Base-by-base conservation (phyloP, 1,140 invertebrate genomes). In the Ephestia elutella region DNA sequence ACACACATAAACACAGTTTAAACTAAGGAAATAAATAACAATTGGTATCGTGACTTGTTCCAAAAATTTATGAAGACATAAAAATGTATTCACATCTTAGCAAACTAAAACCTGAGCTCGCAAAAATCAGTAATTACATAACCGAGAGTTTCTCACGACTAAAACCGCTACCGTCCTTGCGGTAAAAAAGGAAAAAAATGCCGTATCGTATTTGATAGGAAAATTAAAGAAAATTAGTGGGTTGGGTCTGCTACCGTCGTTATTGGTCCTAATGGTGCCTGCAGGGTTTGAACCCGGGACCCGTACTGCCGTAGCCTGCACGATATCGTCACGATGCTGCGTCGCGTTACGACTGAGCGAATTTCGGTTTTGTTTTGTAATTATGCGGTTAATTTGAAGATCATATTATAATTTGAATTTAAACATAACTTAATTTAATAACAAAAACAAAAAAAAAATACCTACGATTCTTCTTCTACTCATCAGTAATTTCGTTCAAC, bases 161-260 rank as follows among this genome's bases (percentile, higher is more conserved):
- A 70, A 74, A 76, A 75, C 73, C 70, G 71, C 69, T 73, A 67
- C 56, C 38, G 38, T 44, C 38, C 38, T 44, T 44, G 38, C 38
- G 38, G 50, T 53, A 0, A 15, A 25, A 25, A 53, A 67, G 70
- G 78, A 73, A 73, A 82, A 76, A 68, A 76, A 71, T 71, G 62
- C 53, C 62, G 74, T 79, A 71, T 75, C 70, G 75, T 65, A 78
- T 86, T 81, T 87, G 84, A 85, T 87, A 83, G 76, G 83, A 86
- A 86, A 86, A 86, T 86, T 85, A 85, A 79, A 78, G 80, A 85
- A 85, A 85, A 87, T 87, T 87, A 87, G 75, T 74, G 73, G 76
- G 70, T 65, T 60, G 53, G 30, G 64, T 60, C 66, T 63, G 73
- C 84, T 87, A 87, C 84, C 71, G 82, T 57, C 78, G 81, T 87